Evolutionary conservation across 2,888 invertebrate genomes (phyloP).

Genomic region (Hypomecis punctinalis): DNA sequence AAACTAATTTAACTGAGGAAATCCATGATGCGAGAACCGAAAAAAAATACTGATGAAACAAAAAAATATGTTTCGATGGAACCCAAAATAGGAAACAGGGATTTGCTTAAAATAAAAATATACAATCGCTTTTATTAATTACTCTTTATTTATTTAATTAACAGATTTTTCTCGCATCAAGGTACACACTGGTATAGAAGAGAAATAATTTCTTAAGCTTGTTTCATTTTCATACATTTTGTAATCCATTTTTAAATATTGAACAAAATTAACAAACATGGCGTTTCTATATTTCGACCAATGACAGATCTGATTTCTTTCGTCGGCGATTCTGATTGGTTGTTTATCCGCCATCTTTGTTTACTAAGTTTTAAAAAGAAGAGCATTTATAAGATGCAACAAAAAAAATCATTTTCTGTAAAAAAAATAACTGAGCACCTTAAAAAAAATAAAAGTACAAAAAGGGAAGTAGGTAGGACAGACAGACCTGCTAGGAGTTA

Average conservation of each 20-base stretch:
- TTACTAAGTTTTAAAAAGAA: too few relatives aligned
- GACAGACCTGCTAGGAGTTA: too few relatives aligned
- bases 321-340: too few relatives aligned
- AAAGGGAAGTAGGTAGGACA: too few relatives aligned
- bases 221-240: background rate
- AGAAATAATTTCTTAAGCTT: constrained; percentile 3
- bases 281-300: too few relatives aligned
- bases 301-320: too few relatives aligned
- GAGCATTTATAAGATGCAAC: too few relatives aligned
- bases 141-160: constrained; percentile 43
- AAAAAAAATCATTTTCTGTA: too few relatives aligned
- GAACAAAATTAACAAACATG: too few relatives aligned
- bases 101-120: constrained; percentile 16
- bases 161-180: constrained; percentile 29
- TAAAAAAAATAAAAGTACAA: too few relatives aligned
- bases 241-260: background rate
- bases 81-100: constrained; percentile 2
- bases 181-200: constrained; percentile 15
- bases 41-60: background rate
- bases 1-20: constrained; percentile 10
- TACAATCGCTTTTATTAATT: constrained; percentile 21
- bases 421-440: too few relatives aligned
- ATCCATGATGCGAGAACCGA: constrained; percentile 21
- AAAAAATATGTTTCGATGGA: background rate
- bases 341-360: too few relatives aligned